phyloP scores from a whole-genome alignment of 2,888 invertebrate genomes.

The Drosophila limbata region DNA sequence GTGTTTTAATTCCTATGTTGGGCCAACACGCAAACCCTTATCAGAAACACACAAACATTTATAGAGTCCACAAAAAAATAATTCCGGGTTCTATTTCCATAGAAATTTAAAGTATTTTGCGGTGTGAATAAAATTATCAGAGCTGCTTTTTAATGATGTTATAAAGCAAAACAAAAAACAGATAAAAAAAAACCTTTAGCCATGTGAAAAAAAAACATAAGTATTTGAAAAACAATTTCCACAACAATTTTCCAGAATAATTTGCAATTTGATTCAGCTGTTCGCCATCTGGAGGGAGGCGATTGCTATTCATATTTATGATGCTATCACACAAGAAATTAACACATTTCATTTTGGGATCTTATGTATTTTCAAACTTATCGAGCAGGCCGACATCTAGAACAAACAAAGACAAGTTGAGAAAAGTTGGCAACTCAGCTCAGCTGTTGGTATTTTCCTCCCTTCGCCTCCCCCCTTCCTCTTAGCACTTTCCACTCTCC shows the following conservation, averaged over 20 bases:
- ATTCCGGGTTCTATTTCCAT: background rate
- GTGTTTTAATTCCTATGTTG: slow-evolving; percentile 54
- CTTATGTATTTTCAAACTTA: slow-evolving; percentile 23
- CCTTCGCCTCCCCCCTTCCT: background rate
- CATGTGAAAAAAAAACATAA: background rate
- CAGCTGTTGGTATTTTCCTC: slow-evolving; percentile 12
- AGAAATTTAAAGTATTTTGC: slow-evolving; percentile 19
- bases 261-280: slow-evolving; percentile 21
- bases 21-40: slow-evolving; percentile 65
- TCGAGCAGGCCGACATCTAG: background rate
- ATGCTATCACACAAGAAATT: slow-evolving; percentile 32
- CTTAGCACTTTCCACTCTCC: slow-evolving; percentile 27
- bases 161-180: background rate
- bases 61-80: slow-evolving; percentile 7
- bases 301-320: slow-evolving; percentile 45
- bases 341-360: slow-evolving; percentile 30
- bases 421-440: slow-evolving; percentile 24
- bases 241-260: background rate
- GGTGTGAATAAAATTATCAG: slow-evolving; percentile 17
- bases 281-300: slow-evolving; percentile 45
- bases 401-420: slow-evolving; percentile 23
- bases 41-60: slow-evolving; percentile 35
- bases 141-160: slow-evolving; percentile 7
- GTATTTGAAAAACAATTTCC: background rate
- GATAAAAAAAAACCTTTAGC: background rate